Evolutionary conservation across 53 echinoderm and acorn worm genomes (phyloP), one percentile per base, ranked within the genome.

Genomic region (Crossaster papposus): DNA sequence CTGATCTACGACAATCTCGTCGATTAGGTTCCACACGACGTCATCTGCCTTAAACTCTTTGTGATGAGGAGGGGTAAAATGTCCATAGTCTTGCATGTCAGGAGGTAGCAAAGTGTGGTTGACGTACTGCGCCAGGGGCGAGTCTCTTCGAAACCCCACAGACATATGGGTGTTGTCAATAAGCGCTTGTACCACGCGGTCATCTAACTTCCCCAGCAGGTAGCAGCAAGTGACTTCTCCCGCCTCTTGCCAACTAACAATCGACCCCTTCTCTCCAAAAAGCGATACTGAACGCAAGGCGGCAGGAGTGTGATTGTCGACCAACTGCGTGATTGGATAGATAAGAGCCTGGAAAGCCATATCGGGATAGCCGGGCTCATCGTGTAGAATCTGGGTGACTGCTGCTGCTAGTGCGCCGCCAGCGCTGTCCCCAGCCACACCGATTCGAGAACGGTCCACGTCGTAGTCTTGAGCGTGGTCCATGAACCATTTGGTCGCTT

Each of bases 361-460:
- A 36, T 92, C 81, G 12, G 94, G 94, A 12, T 90, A 75, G 7
- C 51, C 76, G 14, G 81, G 76, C 30, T 96, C 89, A 63, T 96
- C 96, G 83, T 94, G 92, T 26, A 96, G 62, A 30, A 87, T 65
- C 64, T 96, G 96, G 29, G 90, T 50, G 12, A 92, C 85, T 44
- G 92, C 78, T 2, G 96, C 94, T 0, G 94, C 75, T 13, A 96
- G 75, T 13, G 90, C 55, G 7, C 92, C 96, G 23, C 96, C 96
- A 15, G 94, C 96, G 75, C 96, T 96, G 89, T 96, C 96, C 63
- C 96, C 96, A 11, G 80, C 89, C 20, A 96, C 81, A 10, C 88
- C 96, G 30, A 96, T 88, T 36, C 94, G 88, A 6, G 54, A 70
- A 35, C 72, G 51, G 85, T 91, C 94, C n/a, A 96, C 90, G 30